A percentile compares a stretch with the other conserved stretches of the same genome.
Evolutionary conservation across 2,113 vertebrate genomes (phyloP).

Genomic region (Scortum barcoo): DNA sequence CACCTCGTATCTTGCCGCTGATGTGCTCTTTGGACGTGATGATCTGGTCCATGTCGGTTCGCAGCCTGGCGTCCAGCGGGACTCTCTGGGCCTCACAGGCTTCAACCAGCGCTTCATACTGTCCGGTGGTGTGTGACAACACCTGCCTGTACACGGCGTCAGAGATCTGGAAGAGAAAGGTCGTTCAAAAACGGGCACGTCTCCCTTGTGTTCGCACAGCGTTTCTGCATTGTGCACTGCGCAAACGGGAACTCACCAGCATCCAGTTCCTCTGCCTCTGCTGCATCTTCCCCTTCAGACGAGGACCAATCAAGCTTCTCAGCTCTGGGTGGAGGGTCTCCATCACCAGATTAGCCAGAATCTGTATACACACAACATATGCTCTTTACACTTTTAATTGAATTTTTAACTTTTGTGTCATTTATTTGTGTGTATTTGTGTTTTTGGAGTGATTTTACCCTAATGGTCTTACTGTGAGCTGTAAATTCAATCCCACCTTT

Average conservation of each 20-base stretch:
- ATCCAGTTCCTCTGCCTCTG: constrained; percentile 94
- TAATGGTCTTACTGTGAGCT: not conserved
- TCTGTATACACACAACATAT: constrained; percentile 77
- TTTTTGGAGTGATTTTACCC: not conserved
- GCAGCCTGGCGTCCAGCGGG: constrained; percentile 88
- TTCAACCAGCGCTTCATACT: constrained; percentile 81
- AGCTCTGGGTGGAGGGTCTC: constrained; percentile 93
- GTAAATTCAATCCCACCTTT: not conserved
- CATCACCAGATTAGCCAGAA: constrained; percentile 96
- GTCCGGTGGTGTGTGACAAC: constrained; percentile 84
- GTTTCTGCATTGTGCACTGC: not conserved
- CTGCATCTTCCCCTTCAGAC: constrained; percentile 93
- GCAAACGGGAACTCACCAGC: constrained; percentile 84
- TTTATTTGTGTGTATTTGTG: not conserved
- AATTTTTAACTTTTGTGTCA: not conserved
- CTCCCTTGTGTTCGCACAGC: not conserved
- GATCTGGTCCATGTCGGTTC: constrained; percentile 98
- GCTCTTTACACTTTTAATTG: not conserved
- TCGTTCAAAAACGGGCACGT: not conserved
- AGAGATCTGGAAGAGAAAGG: constrained; percentile 86
- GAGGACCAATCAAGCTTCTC: constrained; percentile 86
- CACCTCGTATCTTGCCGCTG: constrained; percentile 94
- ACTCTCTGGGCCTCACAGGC: constrained; percentile 84
- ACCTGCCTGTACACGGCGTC: constrained; percentile 93
- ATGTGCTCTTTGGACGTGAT: constrained; percentile 96